Base-by-base conservation (phyloP, 2,113 vertebrate genomes). In the Phodopus roborovskii region DNA sequence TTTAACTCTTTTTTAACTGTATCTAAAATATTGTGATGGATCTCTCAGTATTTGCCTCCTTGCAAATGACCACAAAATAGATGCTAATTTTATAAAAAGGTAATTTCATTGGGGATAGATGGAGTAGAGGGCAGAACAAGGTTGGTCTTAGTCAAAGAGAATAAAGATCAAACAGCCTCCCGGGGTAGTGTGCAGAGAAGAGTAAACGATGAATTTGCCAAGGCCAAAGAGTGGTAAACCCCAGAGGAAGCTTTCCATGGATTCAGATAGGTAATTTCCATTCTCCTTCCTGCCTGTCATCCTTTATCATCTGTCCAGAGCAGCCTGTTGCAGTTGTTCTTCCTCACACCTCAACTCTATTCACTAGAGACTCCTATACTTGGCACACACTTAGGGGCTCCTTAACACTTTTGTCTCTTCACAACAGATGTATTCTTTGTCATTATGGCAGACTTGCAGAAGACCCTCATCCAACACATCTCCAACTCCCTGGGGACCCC, bases 1-100 rank as follows among this genome's bases (percentile, higher is more conserved):
- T 98, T 98, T 98, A 98, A 98, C 98, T 98, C 97, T 96, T 98
- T 98, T 83, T 71, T 88, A 96, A 94, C 70, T 86, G 56, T 45
- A 94, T 94, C 90, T 95, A 62, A 92, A 97, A 84, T 93, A 22
- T 89, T 66, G 66, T 92, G 81, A 95, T 88, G 92, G 73, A 92
- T 95, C 93, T 95, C 64, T 92, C 19, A 70, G 78, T 60, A 85
- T 83, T 87, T 91, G 50, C 45, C n/a, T 97, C 70, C 94, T 97
- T 6, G 71, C 58, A 93, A 96, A 94, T 0, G 22, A 88, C 93
- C 28, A 75, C 86, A 89, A 95, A 94, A 95, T n/a, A 94, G 64
- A 96, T 20, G 90, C 30, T 97, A 81, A 95, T 93, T 96, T 91
- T 88, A 5, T 66, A 81, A 90, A 97, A 94, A 84, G 5, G n/a